These are phyloP conservation scores for Calephelis nemesis DNA, from an alignment of 1,140 invertebrate species.

Conservation along the genomic window DNA sequence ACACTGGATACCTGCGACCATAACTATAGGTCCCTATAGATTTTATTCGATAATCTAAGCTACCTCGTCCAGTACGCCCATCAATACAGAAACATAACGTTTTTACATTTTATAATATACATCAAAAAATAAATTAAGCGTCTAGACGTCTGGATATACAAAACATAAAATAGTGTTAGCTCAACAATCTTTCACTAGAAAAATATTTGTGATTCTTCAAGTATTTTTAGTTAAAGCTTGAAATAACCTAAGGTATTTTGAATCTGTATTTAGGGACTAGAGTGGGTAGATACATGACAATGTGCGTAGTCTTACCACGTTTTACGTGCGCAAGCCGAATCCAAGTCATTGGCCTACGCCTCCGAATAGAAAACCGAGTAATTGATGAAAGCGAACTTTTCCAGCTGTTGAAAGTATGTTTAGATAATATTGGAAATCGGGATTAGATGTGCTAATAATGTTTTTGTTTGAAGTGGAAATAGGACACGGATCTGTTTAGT, in stretches of 20 bases:
- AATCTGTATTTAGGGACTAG: not conserved
- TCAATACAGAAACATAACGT: not conserved
- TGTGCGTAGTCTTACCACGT: too few species aligned
- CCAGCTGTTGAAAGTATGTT: slow-evolving; percentile 3
- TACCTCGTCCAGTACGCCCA: too few species aligned
- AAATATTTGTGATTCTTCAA: slow-evolving; percentile 1
- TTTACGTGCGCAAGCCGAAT: too few species aligned
- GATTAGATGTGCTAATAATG: not conserved
- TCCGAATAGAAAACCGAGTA: not conserved
- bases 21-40: too few species aligned
- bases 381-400: slow-evolving; percentile 8
- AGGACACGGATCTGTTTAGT: not conserved
- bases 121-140: not conserved
- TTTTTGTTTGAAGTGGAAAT: not conserved
- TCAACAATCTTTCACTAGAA: not conserved
- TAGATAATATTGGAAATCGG: not conserved
- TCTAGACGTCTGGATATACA: not conserved
- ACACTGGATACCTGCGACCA: too few species aligned
- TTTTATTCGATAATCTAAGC: too few species aligned
- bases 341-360: slow-evolving; percentile 1
- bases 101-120: not conserved
- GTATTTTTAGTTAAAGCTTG: not conserved
- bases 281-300: not conserved
- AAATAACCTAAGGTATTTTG: not conserved
- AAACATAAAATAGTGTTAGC: slow-evolving; percentile 1